Base-by-base conservation (phyloP, 1,140 invertebrate genomes). In the Teleogryllus occipitalis region DNA sequence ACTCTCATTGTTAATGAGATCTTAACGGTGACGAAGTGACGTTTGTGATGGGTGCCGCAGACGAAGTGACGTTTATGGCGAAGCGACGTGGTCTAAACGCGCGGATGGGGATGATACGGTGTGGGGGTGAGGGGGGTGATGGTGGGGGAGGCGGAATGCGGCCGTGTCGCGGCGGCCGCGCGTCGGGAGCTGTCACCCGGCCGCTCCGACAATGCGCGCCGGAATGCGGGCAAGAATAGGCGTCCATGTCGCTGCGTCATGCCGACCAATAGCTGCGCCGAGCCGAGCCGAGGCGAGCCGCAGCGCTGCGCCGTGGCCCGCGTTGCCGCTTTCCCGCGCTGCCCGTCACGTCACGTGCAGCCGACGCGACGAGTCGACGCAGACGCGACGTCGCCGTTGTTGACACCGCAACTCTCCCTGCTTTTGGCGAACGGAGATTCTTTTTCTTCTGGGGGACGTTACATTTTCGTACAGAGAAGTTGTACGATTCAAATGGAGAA, bases 221-320 rank as follows among this genome's bases (percentile, higher is more conserved):
- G 54, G 54, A 65, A 65, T 65, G 54, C 54, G 54, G 54, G 54
- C 54, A 65, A 65, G 54, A 65, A 65, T 65, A 65, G 54, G 54
- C 54, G 54, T 65, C 54, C 18, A 65, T 65, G 54, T 65, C 54
- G 54, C 54, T 65, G 54, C 54, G 54, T 65, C 54, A 65, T 65
- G 54, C 10, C 54, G 54, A 65, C 54, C 54, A 65, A 65, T 65
- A 65, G 54, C 54, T 18, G 18, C 54, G 18, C 54, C 10, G 54
- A 3, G 54, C 2, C 54, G 54, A 15, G 49, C n/a, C n/a, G n/a
- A n/a, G n/a, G 1, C 27, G 54, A 65, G 54, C 10, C 18, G 54
- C 10, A 0, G 54, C 10, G 54, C 54, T 65, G 18, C 54, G 54
- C 18, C 54, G 54, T 7, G 54, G 54, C 18, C 10, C 18, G 54